Evolutionary conservation across 2,888 invertebrate genomes (phyloP).

Genomic region (Seladonia tumulorum): DNA sequence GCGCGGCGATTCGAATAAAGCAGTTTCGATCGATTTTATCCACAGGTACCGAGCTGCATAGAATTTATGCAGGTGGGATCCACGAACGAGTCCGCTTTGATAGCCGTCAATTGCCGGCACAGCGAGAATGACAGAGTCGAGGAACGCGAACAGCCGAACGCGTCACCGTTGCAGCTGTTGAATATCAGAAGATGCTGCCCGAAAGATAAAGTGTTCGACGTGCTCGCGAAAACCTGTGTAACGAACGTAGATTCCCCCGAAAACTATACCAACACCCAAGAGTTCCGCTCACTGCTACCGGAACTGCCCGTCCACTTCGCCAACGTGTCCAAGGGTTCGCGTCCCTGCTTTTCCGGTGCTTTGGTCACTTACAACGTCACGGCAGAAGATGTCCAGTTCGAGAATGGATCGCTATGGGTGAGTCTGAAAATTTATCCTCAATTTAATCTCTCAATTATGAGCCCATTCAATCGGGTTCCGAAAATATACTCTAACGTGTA

Average conservation of each 20-base stretch:
- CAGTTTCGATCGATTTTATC: constrained; percentile 2
- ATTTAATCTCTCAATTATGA: neutral
- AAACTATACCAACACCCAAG: neutral
- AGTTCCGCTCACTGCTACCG: constrained; percentile 40
- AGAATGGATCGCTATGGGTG: constrained; percentile 43
- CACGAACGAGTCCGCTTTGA: constrained; percentile 32
- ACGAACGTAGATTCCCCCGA: neutral
- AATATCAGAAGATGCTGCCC: constrained; percentile 71
- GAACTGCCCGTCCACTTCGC: constrained; percentile 16
- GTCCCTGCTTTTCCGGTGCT: constrained; percentile 59
- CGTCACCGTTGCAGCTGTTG: constrained; percentile 41
- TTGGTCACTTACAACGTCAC: constrained; percentile 71
- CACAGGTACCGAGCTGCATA: constrained; percentile 64
- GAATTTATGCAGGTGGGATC: constrained; percentile 64
- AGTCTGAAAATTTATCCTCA: constrained; percentile 20
- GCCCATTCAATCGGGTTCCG: neutral
- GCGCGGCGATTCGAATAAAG: neutral
- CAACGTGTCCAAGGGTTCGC: constrained; percentile 50
- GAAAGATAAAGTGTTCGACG: constrained; percentile 54
- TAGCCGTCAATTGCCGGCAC: constrained; percentile 67
- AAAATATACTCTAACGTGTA: neutral
- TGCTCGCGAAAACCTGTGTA: constrained; percentile 55
- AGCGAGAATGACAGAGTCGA: constrained; percentile 24
- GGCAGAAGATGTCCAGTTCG: constrained; percentile 21
- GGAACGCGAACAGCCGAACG: neutral